phyloP scores from a whole-genome alignment of 2,113 vertebrate species.

The Pipra filicauda region DNA sequence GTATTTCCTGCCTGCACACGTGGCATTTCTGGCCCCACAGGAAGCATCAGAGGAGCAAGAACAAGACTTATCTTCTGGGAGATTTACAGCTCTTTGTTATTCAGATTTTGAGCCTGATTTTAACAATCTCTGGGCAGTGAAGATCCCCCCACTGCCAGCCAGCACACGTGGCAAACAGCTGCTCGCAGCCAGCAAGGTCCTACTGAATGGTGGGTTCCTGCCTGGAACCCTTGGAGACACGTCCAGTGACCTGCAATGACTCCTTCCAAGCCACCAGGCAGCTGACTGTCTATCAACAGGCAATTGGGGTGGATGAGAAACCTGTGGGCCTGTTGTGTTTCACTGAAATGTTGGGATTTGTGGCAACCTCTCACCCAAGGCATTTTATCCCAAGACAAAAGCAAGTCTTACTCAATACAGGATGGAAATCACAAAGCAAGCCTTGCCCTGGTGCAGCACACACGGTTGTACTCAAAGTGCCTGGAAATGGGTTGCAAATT shows the following conservation, averaged over 20 bases:
- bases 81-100: conserved; percentile 18
- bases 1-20: not conserved
- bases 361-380: conserved; percentile 12
- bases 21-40: not conserved
- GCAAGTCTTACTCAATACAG: conserved; percentile 50
- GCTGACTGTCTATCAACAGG: not conserved
- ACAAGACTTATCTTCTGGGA: not conserved
- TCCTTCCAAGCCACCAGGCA: not conserved
- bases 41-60: not conserved
- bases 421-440: conserved; percentile 27
- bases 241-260: not conserved
- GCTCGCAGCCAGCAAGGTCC: not conserved
- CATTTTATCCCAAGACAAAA: conserved; percentile 46
- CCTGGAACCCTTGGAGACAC: not conserved
- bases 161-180: conserved; percentile 43
- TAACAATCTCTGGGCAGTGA: not conserved
- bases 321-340: not conserved
- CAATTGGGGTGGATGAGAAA: not conserved
- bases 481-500: not conserved
- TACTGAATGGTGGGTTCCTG: not conserved
- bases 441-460: not conserved
- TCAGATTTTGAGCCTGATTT: not conserved
- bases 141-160: not conserved
- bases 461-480: not conserved
- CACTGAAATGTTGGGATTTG: not conserved